Conservation (phyloP, 1,140 invertebrate species). For the Aphaenogaster rudis region DNA sequence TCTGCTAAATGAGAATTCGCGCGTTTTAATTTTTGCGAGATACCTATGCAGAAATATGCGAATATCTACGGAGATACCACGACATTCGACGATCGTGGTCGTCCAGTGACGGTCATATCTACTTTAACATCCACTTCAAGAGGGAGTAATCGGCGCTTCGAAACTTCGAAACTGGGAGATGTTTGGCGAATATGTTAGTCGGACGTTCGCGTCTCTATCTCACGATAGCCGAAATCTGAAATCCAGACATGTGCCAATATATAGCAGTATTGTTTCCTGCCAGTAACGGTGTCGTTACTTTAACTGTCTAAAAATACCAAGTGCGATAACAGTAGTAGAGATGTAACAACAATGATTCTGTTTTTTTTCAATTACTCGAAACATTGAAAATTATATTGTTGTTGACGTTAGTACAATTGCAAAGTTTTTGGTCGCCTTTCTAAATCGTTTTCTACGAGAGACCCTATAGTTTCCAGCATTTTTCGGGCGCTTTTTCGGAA, state of each 20-base stretch:
- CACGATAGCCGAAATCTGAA: conserved; percentile 35
- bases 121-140: conserved; percentile 40
- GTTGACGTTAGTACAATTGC: background rate
- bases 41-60: background rate
- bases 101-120: conserved; percentile 18
- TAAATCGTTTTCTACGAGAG: background rate
- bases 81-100: background rate
- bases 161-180: conserved; percentile 33
- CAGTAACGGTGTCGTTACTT: background rate
- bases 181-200: conserved; percentile 46
- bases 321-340: background rate
- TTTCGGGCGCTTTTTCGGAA: conserved; percentile 22
- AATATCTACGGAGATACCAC: background rate
- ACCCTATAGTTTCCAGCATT: background rate
- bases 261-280: background rate
- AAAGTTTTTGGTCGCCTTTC: background rate
- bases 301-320: background rate
- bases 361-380: background rate
- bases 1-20: background rate
- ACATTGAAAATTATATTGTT: background rate
- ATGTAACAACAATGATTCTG: background rate
- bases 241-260: conserved; percentile 1
- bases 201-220: conserved; percentile 32
- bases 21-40: background rate
- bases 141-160: background rate